These are phyloP conservation scores for Colinus virginianus DNA, from an alignment of 2,113 vertebrate genomes.

Conservation along the genomic window DNA sequence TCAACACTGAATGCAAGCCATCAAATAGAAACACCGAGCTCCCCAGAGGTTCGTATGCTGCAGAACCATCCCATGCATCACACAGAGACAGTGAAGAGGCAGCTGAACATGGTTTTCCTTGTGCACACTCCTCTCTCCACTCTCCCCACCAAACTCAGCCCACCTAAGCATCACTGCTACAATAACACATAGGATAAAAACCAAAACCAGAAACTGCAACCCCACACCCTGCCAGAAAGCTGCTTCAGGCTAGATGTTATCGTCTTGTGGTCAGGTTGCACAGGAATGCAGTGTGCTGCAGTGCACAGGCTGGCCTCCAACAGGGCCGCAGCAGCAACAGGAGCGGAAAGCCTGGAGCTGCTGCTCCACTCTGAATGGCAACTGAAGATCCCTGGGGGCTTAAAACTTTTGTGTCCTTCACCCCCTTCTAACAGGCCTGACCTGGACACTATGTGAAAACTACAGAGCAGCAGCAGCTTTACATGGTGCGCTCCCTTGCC, in stretches of 20 bases:
- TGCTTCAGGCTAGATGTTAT: background rate
- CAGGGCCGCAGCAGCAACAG: background rate
- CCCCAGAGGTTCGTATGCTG: rapidly evolving
- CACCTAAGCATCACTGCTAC: background rate
- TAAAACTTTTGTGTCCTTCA: background rate
- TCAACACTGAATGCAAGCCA: rapidly evolving
- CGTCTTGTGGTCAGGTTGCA: background rate
- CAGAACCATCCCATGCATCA: background rate
- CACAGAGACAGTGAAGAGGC: background rate
- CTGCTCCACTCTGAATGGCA: background rate
- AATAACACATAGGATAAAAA: background rate
- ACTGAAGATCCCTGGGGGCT: background rate
- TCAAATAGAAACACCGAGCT: background rate
- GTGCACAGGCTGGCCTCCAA: background rate
- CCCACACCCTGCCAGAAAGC: background rate
- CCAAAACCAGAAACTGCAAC: background rate
- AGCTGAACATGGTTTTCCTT: background rate
- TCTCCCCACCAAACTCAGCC: background rate
- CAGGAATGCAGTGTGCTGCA: rapidly evolving
- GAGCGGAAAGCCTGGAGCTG: background rate
- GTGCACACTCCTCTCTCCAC: background rate
- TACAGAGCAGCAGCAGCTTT: background rate
- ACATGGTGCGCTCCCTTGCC: rapidly evolving
- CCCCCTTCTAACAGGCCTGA: background rate
- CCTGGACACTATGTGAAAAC: background rate